phyloP scores from a whole-genome alignment of 2,113 vertebrate genomes.

The Python bivittatus region DNA sequence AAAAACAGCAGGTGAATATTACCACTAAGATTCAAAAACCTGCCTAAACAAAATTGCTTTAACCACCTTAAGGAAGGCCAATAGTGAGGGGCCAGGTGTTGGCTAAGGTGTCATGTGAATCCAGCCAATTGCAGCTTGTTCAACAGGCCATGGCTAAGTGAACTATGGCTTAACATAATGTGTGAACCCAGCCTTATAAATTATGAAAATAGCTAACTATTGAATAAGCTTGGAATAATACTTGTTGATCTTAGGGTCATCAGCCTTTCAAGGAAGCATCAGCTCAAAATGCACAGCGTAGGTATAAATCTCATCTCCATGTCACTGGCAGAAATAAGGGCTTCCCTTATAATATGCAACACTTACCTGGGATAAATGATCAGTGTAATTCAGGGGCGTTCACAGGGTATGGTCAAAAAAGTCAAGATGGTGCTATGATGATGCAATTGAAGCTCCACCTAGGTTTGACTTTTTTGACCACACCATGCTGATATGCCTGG shows the following conservation, averaged over 20 bases:
- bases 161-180: too few species aligned
- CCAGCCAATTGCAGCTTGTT: too few species aligned
- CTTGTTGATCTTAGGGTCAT: not conserved
- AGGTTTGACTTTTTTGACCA: not conserved
- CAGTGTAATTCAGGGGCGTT: not conserved
- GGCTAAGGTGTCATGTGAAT: too few species aligned
- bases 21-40: not conserved
- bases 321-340: not conserved
- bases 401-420: not conserved
- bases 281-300: not conserved
- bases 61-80: not conserved
- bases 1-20: not conserved
- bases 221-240: too few species aligned
- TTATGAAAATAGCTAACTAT: too few species aligned
- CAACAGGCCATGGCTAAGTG: too few species aligned
- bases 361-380: not conserved
- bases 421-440: not conserved
- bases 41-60: not conserved
- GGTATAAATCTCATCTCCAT: not conserved
- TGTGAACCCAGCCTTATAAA: too few species aligned
- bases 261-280: not conserved
- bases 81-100: not conserved
- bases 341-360: not conserved
- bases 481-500: not conserved
- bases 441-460: not conserved